These are phyloP conservation scores for Mesorhabditis sp. DNA, from an alignment of 2,888 invertebrate species.

Conservation along the genomic window DNA sequence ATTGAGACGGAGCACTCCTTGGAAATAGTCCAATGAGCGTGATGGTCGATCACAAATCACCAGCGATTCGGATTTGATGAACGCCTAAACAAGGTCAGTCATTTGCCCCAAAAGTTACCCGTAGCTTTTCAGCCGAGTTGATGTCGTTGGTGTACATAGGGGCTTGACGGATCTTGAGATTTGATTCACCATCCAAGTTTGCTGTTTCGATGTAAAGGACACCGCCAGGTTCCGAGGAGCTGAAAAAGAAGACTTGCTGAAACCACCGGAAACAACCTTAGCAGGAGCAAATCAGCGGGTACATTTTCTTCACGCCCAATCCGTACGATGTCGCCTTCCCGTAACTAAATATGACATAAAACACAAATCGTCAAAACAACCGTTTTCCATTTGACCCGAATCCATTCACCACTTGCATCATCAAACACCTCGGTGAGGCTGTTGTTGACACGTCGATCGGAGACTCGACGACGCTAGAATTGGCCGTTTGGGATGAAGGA, in stretches of 20 bases:
- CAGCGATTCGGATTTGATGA: background rate
- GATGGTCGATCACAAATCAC: background rate
- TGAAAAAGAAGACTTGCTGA: background rate
- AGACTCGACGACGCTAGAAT: background rate
- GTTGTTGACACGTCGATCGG: background rate
- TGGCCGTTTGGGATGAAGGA: no score
- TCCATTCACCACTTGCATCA: slow-evolving; percentile 69
- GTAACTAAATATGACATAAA: slow-evolving; percentile 11
- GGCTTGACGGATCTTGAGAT: slow-evolving; percentile 70
- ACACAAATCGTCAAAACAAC: slow-evolving; percentile 30
- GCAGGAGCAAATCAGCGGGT: slow-evolving; percentile 85
- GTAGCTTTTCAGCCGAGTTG: slow-evolving; percentile 63
- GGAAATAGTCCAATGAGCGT: background rate
- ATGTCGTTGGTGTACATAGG: background rate
- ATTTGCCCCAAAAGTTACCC: slow-evolving; percentile 57
- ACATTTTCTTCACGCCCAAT: slow-evolving; percentile 85
- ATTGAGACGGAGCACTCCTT: background rate
- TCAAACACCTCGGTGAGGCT: background rate
- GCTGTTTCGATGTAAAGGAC: slow-evolving; percentile 96
- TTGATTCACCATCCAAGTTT: slow-evolving; percentile 96
- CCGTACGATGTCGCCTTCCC: slow-evolving; percentile 81
- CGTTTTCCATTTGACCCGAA: slow-evolving; percentile 75
- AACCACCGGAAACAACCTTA: slow-evolving; percentile 60
- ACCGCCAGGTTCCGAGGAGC: slow-evolving; percentile 75
- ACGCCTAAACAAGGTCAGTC: background rate